These are phyloP conservation scores for Pituophis catenifer DNA, from an alignment of 2,113 vertebrate genomes.

Conservation along the genomic window DNA sequence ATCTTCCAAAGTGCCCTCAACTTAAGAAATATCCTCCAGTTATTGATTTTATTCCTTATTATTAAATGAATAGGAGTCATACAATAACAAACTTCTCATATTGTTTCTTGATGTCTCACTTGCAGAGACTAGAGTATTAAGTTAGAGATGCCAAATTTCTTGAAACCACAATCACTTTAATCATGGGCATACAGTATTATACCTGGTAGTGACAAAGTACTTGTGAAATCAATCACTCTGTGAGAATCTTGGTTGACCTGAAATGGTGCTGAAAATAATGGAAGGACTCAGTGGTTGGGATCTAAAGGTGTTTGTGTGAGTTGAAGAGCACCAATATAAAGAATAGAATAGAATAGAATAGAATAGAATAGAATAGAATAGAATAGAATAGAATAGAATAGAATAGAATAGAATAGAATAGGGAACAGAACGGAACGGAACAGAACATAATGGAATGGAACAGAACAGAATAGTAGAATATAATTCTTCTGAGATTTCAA, in stretches of 20 bases:
- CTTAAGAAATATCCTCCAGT: conserved; percentile 21
- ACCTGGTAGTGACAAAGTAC: conserved; percentile 33
- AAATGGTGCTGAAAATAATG: not conserved
- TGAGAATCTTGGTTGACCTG: not conserved
- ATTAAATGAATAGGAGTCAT: conserved; percentile 3
- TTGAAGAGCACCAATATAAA: not conserved
- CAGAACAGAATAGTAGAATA: not conserved
- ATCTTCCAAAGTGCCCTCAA: conserved; percentile 42
- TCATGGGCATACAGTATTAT: conserved; percentile 49
- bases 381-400: no score
- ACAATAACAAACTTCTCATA: conserved; percentile 42
- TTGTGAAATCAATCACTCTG: conserved; percentile 40
- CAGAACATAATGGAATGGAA: no score
- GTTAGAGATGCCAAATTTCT: conserved; percentile 48
- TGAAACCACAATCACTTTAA: conserved; percentile 59
- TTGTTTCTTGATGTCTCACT: not conserved
- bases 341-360: no score
- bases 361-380: not conserved
- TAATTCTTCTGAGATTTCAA: not conserved
- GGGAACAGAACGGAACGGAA: not conserved
- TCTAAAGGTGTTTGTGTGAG: not conserved
- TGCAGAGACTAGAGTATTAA: conserved; percentile 59
- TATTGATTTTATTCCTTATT: not conserved
- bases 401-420: no score
- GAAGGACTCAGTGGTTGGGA: not conserved